These are phyloP conservation scores for Epirrita christyi DNA, from an alignment of 2,888 invertebrate genomes.

Conservation along the genomic window DNA sequence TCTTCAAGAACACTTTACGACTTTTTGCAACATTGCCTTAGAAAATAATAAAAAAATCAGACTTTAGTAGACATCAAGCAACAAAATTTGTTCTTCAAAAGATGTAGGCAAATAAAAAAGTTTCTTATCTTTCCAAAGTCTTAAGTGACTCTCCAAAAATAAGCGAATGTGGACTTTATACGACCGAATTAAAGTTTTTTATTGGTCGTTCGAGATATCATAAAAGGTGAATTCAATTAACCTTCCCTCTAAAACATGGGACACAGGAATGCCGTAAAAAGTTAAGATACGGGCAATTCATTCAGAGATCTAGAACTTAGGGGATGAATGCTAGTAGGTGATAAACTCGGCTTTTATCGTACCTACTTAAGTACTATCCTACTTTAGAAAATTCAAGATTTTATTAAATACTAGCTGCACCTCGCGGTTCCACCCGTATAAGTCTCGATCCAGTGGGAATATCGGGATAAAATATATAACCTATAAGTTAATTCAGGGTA, in stretches of 20 bases:
- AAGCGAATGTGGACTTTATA: constrained; percentile 41
- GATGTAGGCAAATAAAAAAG: constrained; percentile 42
- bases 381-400: constrained; percentile 3
- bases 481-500: too few species aligned
- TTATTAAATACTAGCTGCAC: neutral
- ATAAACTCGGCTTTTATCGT: constrained; percentile 29
- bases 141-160: constrained; percentile 38
- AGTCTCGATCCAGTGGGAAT: too few species aligned
- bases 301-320: constrained; percentile 42
- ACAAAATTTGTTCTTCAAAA: constrained; percentile 39
- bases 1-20: constrained; percentile 15
- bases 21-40: constrained; percentile 18
- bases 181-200: constrained; percentile 40
- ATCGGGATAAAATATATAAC: too few species aligned
- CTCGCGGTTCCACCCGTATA: too few species aligned
- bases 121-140: constrained; percentile 40
- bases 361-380: neutral
- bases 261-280: constrained; percentile 47
- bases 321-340: constrained; percentile 40
- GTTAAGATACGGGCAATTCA: constrained; percentile 47
- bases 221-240: constrained; percentile 60
- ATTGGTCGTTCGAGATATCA: constrained; percentile 40
- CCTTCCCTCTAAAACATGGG: constrained; percentile 41
- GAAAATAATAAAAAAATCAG: constrained; percentile 24
- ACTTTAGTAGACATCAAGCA: constrained; percentile 28